These are phyloP conservation scores for Neodontobutis hainanensis DNA, from an alignment of 2,113 vertebrate species.

Conservation along the genomic window DNA sequence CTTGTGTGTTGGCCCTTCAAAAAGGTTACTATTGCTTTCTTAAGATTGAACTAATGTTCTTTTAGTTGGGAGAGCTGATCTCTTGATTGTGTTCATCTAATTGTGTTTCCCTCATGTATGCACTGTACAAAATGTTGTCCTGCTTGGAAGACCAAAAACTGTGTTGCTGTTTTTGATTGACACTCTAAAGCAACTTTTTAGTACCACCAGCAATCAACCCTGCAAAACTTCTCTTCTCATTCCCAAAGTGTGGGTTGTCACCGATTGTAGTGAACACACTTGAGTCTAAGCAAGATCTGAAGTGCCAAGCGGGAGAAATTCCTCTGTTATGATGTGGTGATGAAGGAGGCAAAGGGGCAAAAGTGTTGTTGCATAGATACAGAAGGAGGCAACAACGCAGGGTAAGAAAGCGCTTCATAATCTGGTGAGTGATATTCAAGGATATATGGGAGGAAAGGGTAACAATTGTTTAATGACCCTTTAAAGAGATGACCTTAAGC, in stretches of 20 bases:
- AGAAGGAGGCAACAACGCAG: constrained; percentile 7
- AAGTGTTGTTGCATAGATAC: neutral
- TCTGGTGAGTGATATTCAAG: constrained; percentile 41
- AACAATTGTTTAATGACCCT: constrained; percentile 57
- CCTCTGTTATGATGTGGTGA: constrained; percentile 42
- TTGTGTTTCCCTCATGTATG: neutral
- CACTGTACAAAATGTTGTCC: neutral
- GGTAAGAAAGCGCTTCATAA: constrained; percentile 13
- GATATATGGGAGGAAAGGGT: constrained; percentile 46
- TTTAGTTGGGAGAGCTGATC: too few species aligned
- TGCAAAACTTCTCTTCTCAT: constrained; percentile 29
- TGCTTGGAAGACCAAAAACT: constrained; percentile 12
- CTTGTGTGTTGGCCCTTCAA: neutral
- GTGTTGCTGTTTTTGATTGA: constrained; percentile 28
- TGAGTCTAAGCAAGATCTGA: constrained; percentile 25
- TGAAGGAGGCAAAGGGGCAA: constrained; percentile 15
- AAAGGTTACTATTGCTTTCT: neutral
- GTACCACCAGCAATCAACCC: constrained; percentile 30
- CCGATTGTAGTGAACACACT: constrained; percentile 27
- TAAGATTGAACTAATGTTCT: neutral
- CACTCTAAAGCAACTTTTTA: constrained; percentile 28
- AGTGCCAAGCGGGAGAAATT: constrained; percentile 40
- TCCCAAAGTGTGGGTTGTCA: constrained; percentile 22
- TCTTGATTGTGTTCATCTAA: neutral
- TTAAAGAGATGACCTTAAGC: constrained; percentile 48